Evolutionary conservation across 2,888 invertebrate species (phyloP).

Genomic region (Schizotus pectinicornis): DNA sequence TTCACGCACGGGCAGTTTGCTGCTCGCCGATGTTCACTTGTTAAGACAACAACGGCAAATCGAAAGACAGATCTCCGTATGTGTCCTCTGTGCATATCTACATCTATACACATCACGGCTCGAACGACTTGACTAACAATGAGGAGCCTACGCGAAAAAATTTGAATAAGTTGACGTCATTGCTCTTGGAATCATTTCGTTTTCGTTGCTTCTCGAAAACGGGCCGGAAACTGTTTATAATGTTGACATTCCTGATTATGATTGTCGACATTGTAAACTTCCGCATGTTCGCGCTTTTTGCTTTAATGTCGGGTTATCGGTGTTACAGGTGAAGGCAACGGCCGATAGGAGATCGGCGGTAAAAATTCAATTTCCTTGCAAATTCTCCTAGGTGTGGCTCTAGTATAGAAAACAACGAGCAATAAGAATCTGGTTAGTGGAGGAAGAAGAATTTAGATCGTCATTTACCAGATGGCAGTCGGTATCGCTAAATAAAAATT

Average conservation of each 20-base stretch:
- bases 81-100: slow-evolving; percentile 40
- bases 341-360: too few species aligned
- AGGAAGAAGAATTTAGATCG: too few species aligned
- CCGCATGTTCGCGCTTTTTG: not conserved
- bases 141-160: too few species aligned
- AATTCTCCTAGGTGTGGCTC: too few species aligned
- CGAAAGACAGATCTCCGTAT: slow-evolving; percentile 48
- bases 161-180: not conserved
- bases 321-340: too few species aligned
- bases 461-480: too few species aligned
- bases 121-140: not conserved
- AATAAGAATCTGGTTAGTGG: too few species aligned
- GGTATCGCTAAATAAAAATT: too few species aligned
- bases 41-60: slow-evolving; percentile 47
- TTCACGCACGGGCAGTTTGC: slow-evolving; percentile 52
- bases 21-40: slow-evolving; percentile 52
- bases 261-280: not conserved
- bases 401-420: too few species aligned
- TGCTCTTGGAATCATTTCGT: not conserved
- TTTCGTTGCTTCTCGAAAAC: not conserved
- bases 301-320: not conserved
- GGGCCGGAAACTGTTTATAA: slow-evolving; percentile 1
- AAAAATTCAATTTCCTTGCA: too few species aligned
- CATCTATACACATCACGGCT: slow-evolving; percentile 21
- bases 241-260: not conserved